Base-by-base conservation (phyloP, 2,113 vertebrate genomes). In the Setophaga coronata region DNA sequence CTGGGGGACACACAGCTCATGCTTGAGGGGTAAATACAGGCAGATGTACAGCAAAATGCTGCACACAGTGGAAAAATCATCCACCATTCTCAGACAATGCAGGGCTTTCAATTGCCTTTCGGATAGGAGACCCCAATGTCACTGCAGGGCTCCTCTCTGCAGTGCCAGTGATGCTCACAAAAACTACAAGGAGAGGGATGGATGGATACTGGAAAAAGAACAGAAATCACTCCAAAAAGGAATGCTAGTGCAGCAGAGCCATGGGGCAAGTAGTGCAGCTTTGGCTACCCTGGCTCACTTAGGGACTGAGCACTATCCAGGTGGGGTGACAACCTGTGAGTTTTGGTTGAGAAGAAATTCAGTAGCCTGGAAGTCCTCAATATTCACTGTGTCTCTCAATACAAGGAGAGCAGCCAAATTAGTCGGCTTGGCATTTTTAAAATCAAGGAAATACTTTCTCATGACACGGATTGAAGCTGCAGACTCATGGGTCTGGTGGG, bases 231-330 rank as follows among this genome's bases (percentile, higher is more conserved):
- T 38, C 25, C 3, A 5, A n/a, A 70, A 73, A 45, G 3, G 1
- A 0, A 2, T 34, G 23, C n/a, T 10, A 1, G 33, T 47, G 53
- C 2, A 6, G 58, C 67, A 89, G 51, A 69, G 33, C 16, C 64
- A 8, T 1, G 2, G 47, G 54, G 45, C 5, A 42, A 67, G 29
- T 42, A 14, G 28, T 7, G 47, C 34, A 64, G 70, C 70, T 1
- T 28, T 7, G 11, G 40, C 18, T 3, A 1, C 31, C 24, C 40
- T 8, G 0, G 45, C 73, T 70, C 69, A 24, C n/a, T 1, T 2
- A 61, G 42, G 10, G 33, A 61, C 20, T 5, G 3, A 33, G 34
- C 47, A n/a, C 14, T 7, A 7, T 19, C 29, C 53, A 25, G 29
- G 34, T 5, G 4, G 23, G n/a, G 33, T 51, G 24, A 60, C 0